phyloP scores from a whole-genome alignment of 64 coral and sea anemone species.

The Astreopora myriophthalma region DNA sequence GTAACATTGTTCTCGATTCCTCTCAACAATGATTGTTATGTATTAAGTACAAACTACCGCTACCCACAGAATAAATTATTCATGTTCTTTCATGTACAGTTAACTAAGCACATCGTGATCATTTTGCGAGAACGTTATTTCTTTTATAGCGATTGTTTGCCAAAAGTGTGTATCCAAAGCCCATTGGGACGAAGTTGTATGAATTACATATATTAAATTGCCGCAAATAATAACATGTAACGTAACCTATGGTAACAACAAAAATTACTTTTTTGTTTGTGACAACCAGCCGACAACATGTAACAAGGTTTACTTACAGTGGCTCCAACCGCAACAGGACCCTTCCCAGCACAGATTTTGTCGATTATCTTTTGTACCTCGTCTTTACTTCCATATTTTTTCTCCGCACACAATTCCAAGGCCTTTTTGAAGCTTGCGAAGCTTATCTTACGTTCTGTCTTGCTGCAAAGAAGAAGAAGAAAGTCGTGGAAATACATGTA shows the following conservation, averaged over 20 bases:
- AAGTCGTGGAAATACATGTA: not conserved
- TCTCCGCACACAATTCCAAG: slow-evolving; percentile 74
- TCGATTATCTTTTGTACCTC: slow-evolving; percentile 55
- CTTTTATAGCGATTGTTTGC: not conserved
- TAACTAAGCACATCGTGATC: too few species aligned
- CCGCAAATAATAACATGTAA: not conserved
- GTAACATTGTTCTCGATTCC: too few species aligned
- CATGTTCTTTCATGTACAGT: too few species aligned
- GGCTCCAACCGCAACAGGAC: slow-evolving; percentile 61
- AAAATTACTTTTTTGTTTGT: too few species aligned
- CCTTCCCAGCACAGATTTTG: slow-evolving; percentile 81
- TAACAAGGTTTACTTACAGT: slow-evolving; percentile 78
- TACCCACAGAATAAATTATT: too few species aligned
- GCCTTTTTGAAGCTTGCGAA: slow-evolving; percentile 81
- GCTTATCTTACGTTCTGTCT: slow-evolving; percentile 86
- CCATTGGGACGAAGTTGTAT: not conserved
- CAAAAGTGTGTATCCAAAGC: not conserved
- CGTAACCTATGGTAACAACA: too few species aligned
- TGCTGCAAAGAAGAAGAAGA: slow-evolving; percentile 59
- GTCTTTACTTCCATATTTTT: slow-evolving; percentile 58
- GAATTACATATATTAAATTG: not conserved
- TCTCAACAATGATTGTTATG: too few species aligned
- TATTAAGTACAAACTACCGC: too few species aligned
- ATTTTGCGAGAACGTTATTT: too few species aligned
- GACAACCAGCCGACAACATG: not conserved